A percentile compares a stretch with the other conserved stretches of the same genome.
These are phyloP conservation scores for Stenopsyche tienmushanensis DNA, from an alignment of 1,140 invertebrate genomes.

Conservation along the genomic window DNA sequence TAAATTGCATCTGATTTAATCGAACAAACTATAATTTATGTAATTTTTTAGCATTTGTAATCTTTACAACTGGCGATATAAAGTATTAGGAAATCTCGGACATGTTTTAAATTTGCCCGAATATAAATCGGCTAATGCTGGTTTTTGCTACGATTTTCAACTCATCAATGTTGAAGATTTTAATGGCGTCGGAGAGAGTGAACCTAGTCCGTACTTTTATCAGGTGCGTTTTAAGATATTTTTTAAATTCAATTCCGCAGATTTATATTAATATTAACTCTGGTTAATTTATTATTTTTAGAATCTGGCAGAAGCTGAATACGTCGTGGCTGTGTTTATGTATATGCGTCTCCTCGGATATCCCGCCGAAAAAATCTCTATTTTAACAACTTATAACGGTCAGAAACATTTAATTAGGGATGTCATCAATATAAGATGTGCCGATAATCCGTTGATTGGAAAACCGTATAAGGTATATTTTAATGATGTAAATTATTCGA, in stretches of 20 bases:
- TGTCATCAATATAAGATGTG: conserved; percentile 92
- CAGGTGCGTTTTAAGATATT: conserved; percentile 61
- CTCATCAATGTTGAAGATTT: conserved; percentile 96
- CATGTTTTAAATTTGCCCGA: conserved; percentile 84
- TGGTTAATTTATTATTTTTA: conserved; percentile 51
- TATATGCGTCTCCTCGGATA: conserved; percentile 98
- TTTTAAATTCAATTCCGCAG: conserved; percentile 21
- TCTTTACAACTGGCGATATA: conserved; percentile 98
- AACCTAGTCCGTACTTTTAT: conserved; percentile 98
- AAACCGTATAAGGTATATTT: conserved; percentile 82
- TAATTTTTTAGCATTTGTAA: conserved; percentile 77
- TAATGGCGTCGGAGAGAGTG: conserved; percentile 94
- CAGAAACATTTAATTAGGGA: conserved; percentile 97
- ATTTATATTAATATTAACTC: too few relatives aligned
- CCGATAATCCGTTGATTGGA: conserved; percentile 95
- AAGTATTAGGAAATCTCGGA: conserved; percentile 86
- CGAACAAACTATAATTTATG: not conserved
- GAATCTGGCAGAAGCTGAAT: conserved; percentile 99
- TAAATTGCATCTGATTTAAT: not conserved
- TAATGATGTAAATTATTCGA: not conserved
- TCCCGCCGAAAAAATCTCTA: conserved; percentile 96
- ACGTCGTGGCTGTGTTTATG: conserved; percentile 97
- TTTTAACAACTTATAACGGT: conserved; percentile 99
- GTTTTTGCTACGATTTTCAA: conserved; percentile 93
- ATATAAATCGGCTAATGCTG: conserved; percentile 88